These are phyloP conservation scores for Drosophila austrosaltans DNA, from an alignment of 2,888 invertebrate genomes.

Conservation along the genomic window DNA sequence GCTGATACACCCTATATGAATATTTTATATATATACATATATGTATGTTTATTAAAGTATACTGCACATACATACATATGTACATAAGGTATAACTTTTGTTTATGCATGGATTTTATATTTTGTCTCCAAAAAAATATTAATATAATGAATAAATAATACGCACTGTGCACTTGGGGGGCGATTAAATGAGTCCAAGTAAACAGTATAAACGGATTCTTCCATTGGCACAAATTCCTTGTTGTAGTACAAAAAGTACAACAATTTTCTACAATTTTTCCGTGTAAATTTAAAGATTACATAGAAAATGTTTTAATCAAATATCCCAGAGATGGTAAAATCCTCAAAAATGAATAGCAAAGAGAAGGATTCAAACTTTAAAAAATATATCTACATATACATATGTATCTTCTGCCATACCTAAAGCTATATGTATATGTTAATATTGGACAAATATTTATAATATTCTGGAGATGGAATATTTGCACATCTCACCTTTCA, in stretches of 20 bases:
- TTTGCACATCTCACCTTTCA: too few relatives aligned
- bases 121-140: conserved; percentile 3
- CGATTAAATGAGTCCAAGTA: conserved; percentile 27
- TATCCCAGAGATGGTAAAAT: too few relatives aligned
- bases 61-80: not conserved
- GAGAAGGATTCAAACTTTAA: too few relatives aligned
- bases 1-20: not conserved
- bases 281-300: too few relatives aligned
- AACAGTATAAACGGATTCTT: conserved; percentile 2
- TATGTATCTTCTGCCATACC: too few relatives aligned
- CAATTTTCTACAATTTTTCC: too few relatives aligned
- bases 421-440: too few relatives aligned
- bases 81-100: conserved; percentile 34
- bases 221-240: not conserved
- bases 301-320: too few relatives aligned
- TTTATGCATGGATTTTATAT: conserved; percentile 42
- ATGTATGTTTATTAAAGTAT: conserved; percentile 12
- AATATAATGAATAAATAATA: conserved; percentile 1
- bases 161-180: conserved; percentile 18
- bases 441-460: too few relatives aligned
- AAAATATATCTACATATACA: too few relatives aligned
- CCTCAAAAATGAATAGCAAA: too few relatives aligned
- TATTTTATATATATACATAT: not conserved
- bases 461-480: too few relatives aligned
- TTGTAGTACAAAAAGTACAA: not conserved